Percentiles rank a stretch among this genome's conserved stretches.
These are phyloP conservation scores for Rhorus exstirpatorius DNA, from an alignment of 2,888 invertebrate species.

Conservation along the genomic window DNA sequence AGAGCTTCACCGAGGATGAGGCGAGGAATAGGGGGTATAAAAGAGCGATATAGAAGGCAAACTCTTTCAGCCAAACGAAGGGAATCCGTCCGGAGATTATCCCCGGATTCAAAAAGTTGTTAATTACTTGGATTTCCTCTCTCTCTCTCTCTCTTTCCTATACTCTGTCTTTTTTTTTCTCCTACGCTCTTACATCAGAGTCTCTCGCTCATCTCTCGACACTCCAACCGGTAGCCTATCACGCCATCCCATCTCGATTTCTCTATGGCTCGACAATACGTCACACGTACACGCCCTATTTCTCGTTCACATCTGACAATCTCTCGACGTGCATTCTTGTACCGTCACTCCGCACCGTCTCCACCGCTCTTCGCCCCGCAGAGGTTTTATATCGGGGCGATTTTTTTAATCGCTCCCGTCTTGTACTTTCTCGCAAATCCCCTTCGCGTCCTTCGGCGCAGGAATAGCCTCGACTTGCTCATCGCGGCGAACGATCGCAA, in stretches of 20 bases:
- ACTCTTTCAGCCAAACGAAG: conserved; percentile 86
- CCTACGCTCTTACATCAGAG: conserved; percentile 59
- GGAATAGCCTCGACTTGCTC: conserved; percentile 55
- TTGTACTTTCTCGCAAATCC: conserved; percentile 57
- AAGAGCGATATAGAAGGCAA: conserved; percentile 74
- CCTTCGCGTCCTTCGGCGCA: conserved; percentile 37
- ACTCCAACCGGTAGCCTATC: conserved; percentile 1
- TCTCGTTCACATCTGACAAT: conserved; percentile 54
- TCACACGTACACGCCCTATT: conserved; percentile 51
- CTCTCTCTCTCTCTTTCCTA: conserved; percentile 74
- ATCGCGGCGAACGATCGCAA: conserved; percentile 78
- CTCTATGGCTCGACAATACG: conserved; percentile 34
- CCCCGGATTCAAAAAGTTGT: conserved; percentile 86
- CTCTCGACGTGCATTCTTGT: conserved; percentile 72
- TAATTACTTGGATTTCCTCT: conserved; percentile 85
- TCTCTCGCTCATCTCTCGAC: conserved; percentile 58
- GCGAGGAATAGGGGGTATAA: conserved; percentile 28
- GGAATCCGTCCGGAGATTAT: conserved; percentile 86
- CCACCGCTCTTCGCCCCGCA: conserved; percentile 31
- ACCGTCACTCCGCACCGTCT: conserved; percentile 65
- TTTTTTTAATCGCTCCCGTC: conserved; percentile 74
- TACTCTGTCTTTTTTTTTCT: conserved; percentile 47
- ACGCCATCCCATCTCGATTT: conserved; percentile 52
- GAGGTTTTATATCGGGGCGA: conserved; percentile 77
- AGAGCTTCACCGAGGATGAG: conserved; percentile 75